These are phyloP conservation scores for Cerceris ruficornis DNA, from an alignment of 2,888 invertebrate species.

Conservation along the genomic window DNA sequence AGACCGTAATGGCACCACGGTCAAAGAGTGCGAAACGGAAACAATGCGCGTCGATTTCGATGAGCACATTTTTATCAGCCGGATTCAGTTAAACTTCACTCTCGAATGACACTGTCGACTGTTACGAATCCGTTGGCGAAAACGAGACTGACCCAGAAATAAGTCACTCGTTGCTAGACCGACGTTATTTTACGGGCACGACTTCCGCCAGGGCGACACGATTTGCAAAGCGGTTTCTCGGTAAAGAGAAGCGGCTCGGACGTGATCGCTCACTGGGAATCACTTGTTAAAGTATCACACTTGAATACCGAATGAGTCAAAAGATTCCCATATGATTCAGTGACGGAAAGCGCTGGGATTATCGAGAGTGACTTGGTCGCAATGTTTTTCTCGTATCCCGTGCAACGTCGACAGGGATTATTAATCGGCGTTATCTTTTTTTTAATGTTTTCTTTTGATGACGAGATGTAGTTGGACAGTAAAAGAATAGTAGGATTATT, in stretches of 20 bases:
- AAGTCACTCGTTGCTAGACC: constrained; percentile 1
- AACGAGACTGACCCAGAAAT: constrained; percentile 12
- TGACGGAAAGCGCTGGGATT: background rate
- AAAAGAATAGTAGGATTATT: too few relatives aligned
- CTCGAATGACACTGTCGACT: background rate
- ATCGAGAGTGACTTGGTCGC: too few relatives aligned
- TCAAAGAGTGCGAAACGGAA: too few relatives aligned
- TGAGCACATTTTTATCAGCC: background rate
- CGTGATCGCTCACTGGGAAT: constrained; percentile 24
- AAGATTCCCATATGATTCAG: constrained; percentile 28
- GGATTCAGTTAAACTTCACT: background rate
- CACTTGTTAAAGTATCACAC: constrained; percentile 11
- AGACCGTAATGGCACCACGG: too few relatives aligned
- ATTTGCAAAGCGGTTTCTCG: constrained; percentile 30
- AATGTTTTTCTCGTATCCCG: too few relatives aligned
- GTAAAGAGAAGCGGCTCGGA: constrained; percentile 33
- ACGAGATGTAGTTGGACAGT: too few relatives aligned
- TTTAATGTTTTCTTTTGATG: too few relatives aligned
- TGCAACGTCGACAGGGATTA: too few relatives aligned
- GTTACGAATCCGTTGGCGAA: constrained; percentile 2
- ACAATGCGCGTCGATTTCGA: background rate
- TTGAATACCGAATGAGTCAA: constrained; percentile 38
- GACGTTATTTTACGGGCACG: constrained; percentile 33
- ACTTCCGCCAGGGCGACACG: constrained; percentile 37
- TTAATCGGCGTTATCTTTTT: too few relatives aligned